These are phyloP conservation scores for Lamprotornis superbus DNA, from an alignment of 2,113 vertebrate species.

Conservation along the genomic window DNA sequence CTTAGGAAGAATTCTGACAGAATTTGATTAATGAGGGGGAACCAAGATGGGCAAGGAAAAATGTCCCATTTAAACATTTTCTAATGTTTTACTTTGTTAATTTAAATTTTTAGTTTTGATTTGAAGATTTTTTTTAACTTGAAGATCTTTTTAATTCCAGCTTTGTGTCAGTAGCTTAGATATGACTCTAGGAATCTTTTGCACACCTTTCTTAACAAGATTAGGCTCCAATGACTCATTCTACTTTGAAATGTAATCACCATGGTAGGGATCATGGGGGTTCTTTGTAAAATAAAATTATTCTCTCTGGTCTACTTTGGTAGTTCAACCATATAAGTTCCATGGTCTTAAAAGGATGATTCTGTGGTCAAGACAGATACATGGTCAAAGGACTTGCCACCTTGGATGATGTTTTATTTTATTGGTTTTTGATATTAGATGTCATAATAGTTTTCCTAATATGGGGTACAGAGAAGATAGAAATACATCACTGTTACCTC, in stretches of 20 bases:
- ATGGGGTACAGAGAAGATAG: not conserved
- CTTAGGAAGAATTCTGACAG: not conserved
- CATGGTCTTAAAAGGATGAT: not conserved
- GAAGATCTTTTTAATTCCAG: not conserved
- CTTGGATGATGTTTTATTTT: not conserved
- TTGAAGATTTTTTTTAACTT: not conserved
- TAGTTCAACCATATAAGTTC: not conserved
- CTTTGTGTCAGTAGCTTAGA: not conserved
- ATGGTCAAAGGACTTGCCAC: not conserved
- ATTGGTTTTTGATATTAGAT: not conserved
- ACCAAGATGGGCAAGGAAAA: not conserved
- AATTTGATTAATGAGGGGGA: accelerated
- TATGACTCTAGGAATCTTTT: not conserved
- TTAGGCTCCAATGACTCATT: not conserved
- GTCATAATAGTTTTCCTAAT: not conserved
- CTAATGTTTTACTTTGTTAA: not conserved
- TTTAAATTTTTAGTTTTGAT: not conserved
- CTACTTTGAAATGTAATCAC: not conserved
- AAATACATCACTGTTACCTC: not conserved
- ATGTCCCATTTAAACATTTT: not conserved
- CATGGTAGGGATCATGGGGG: not conserved
- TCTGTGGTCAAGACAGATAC: not conserved
- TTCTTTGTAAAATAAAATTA: not conserved
- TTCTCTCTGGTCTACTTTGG: not conserved
- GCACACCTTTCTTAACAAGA: not conserved